A percentile compares a stretch with the other conserved stretches of the same genome.
These are phyloP conservation scores for Leucozona laternaria DNA, from an alignment of 2,888 invertebrate species.

Conservation along the genomic window DNA sequence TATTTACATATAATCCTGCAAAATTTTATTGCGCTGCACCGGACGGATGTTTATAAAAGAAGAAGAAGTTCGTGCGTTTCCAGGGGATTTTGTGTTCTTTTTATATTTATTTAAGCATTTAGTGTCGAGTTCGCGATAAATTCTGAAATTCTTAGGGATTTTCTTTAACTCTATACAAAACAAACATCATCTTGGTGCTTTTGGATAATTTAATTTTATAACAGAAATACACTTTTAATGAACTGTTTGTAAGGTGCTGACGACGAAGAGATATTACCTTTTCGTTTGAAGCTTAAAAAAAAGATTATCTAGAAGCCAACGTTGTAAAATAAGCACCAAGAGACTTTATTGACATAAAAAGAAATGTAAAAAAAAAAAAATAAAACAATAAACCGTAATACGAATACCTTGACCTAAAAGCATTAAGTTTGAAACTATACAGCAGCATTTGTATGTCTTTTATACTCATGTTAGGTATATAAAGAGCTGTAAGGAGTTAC, in stretches of 20 bases:
- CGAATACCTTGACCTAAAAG: background rate
- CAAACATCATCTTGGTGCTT: background rate
- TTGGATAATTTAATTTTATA: slow-evolving; percentile 29
- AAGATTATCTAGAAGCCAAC: background rate
- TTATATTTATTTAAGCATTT: slow-evolving; percentile 40
- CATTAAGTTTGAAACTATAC: background rate
- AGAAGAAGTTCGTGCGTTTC: slow-evolving; percentile 44
- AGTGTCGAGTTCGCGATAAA: background rate
- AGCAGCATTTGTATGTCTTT: background rate
- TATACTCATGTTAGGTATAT: too few species aligned
- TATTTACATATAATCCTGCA: slow-evolving; percentile 49
- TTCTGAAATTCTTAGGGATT: slow-evolving; percentile 6
- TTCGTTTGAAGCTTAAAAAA: background rate
- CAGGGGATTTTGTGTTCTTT: slow-evolving; percentile 21
- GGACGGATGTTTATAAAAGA: slow-evolving; percentile 29
- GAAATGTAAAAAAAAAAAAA: background rate
- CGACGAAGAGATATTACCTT: background rate
- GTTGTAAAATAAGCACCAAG: background rate
- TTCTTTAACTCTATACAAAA: background rate
- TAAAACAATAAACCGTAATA: background rate
- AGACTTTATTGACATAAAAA: background rate
- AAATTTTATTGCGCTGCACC: slow-evolving; percentile 54
- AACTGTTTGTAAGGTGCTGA: slow-evolving; percentile 15
- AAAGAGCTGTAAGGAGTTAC: background rate
- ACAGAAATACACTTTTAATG: slow-evolving; percentile 20